Base-by-base conservation (phyloP, 2,888 invertebrate genomes). In the Drosophila falleni region DNA sequence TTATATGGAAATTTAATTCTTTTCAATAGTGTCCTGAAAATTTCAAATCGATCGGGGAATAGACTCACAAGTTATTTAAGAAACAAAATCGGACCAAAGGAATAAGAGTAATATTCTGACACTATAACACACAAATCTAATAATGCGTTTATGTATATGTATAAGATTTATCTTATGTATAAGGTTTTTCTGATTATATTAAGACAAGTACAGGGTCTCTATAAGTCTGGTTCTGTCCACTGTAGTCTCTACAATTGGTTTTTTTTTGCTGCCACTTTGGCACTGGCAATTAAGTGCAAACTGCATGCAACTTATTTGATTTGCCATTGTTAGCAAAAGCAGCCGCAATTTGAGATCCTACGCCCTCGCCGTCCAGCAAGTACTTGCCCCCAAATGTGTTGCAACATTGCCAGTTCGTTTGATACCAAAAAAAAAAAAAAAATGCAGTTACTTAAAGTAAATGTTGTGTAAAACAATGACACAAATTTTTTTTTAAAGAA, bases 231-330 rank as follows among this genome's bases (percentile, higher is more conserved):
- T 6, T 37, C 37, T 3, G 2, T 37, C n/a, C 6, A 8, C 37
- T n/a, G 37, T 2, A n/a, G 6, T 5, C 37, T n/a, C 6, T 37
- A 1, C n/a, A 6, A n/a, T n/a, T 37, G 1, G n/a, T 11, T 26
- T 9, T 64, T 65, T 62, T 68, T 89, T 71, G 67, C 78, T 76
- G 87, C 70, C 87, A 79, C 84, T 89, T 89, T 84, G 89, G 83
- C 88, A 85, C 87, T 79, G 77, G 77, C 90, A 84, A 84, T 84
- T 84, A 89, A 86, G 80, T 83, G 63, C 78, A 69, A 80, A 65
- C 73, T 73, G 84, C 80, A 83, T 70, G 77, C 77, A 80, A 77
- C 81, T 80, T 80, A 83, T 80, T 80, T 80, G 80, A 80, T 83
- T 80, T 83, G 84, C 69, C 81, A 81, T 81, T 78, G 69, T 77